Evolutionary conservation across 2,797 vertebrate genomes (phyloP).

Genomic region (Acanthurus leucopareius): DNA sequence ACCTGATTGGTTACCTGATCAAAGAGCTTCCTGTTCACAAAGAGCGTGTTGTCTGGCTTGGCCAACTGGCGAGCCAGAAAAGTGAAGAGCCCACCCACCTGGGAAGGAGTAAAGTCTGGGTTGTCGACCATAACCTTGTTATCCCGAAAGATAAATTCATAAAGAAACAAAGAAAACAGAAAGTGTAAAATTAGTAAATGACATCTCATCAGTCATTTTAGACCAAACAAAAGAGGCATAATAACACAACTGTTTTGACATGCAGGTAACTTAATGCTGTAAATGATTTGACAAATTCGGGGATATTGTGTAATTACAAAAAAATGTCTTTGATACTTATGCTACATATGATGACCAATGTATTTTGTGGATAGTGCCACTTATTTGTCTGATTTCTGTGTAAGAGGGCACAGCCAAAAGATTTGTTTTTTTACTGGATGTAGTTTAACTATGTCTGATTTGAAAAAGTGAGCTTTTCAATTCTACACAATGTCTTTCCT

Average conservation of each 20-base stretch:
- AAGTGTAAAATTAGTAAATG: neutral
- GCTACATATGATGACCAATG: neutral
- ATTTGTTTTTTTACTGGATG: neutral
- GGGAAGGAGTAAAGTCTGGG: slow-evolving; percentile 96
- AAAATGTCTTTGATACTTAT: neutral
- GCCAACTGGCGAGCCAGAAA: slow-evolving; percentile 96
- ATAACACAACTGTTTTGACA: neutral
- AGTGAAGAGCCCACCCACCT: slow-evolving; percentile 97
- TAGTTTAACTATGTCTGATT: neutral
- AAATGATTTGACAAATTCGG: neutral
- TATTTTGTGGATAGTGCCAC: too few relatives aligned
- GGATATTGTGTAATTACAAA: neutral
- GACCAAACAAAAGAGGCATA: neutral
- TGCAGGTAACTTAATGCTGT: neutral
- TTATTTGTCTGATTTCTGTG: neutral
- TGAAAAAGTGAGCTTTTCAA: neutral
- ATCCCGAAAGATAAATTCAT: slow-evolving; percentile 6
- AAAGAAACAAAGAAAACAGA: neutral
- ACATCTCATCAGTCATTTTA: neutral
- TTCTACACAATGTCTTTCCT: neutral
- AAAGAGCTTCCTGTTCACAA: slow-evolving; percentile 98
- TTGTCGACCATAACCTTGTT: slow-evolving; percentile 98
- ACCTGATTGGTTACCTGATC: slow-evolving; percentile 88
- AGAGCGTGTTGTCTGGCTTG: slow-evolving; percentile 97
- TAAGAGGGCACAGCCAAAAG: neutral